Percentiles rank a stretch among this genome's conserved stretches.
phyloP scores from a whole-genome alignment of 2,113 vertebrate genomes.

The Gulo gulo region DNA sequence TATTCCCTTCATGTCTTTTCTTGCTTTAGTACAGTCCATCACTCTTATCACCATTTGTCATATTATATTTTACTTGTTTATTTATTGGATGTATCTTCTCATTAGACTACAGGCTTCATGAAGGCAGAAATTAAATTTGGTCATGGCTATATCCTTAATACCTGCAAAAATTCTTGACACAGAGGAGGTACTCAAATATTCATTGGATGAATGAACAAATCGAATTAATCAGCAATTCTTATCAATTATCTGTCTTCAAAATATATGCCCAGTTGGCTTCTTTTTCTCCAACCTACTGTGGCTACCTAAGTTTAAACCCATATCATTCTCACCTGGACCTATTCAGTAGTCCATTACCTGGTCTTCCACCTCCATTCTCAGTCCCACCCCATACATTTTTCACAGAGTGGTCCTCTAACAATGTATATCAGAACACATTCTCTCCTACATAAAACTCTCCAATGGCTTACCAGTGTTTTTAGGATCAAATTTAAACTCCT shows the following conservation, averaged over 20 bases:
- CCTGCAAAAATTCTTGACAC: not conserved
- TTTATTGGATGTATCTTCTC: not conserved
- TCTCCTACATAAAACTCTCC: not conserved
- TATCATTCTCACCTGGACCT: not conserved
- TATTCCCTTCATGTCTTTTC: not conserved
- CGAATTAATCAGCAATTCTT: not conserved
- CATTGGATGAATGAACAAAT: not conserved
- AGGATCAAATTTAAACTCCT: constrained; percentile 6
- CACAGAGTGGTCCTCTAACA: not conserved
- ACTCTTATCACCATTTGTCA: not conserved
- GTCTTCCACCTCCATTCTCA: not conserved
- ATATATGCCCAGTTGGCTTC: not conserved
- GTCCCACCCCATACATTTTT: not conserved
- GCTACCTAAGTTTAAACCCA: not conserved
- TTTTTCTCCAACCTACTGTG: not conserved
- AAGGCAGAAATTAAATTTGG: not conserved
- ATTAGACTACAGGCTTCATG: not conserved
- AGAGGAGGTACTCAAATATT: not conserved
- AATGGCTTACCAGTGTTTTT: not conserved
- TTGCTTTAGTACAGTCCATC: not conserved
- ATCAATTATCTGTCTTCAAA: not conserved
- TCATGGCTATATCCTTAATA: not conserved
- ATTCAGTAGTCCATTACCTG: not conserved
- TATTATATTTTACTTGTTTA: not conserved
- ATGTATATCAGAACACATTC: not conserved